Conservation (phyloP, 2,113 vertebrate genomes). For the Dunckerocampus dactyliophorus region DNA sequence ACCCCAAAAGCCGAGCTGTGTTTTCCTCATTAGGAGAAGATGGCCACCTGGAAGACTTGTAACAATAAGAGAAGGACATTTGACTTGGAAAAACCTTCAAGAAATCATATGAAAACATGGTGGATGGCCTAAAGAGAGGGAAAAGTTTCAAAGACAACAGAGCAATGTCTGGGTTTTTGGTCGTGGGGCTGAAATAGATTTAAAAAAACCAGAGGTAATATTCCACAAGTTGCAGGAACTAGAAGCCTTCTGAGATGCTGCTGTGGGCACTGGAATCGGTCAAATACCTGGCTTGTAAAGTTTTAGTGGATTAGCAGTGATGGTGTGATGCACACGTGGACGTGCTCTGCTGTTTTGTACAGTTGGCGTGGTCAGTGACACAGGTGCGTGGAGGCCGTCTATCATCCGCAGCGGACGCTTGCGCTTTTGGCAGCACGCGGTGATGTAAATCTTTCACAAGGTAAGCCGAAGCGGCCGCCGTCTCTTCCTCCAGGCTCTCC, state of each 20-base stretch:
- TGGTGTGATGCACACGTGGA: neutral
- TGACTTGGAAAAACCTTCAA: neutral
- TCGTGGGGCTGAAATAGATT: constrained; percentile 21
- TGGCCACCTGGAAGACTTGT: constrained; percentile 1
- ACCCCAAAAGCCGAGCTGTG: neutral
- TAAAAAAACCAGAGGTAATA: constrained; percentile 17
- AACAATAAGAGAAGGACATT: neutral
- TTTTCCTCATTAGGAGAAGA: neutral
- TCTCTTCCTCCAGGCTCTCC: neutral
- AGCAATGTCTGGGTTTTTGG: constrained; percentile 5
- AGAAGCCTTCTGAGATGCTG: constrained; percentile 2
- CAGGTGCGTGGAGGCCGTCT: neutral
- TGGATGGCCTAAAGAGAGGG: no score
- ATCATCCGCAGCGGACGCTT: neutral
- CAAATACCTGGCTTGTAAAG: constrained; percentile 14
- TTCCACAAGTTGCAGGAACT: constrained; percentile 21
- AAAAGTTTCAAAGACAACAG: neutral
- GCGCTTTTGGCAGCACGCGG: neutral
- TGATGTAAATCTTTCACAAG: neutral
- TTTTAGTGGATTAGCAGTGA: neutral
- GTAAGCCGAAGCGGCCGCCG: neutral
- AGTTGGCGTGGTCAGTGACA: neutral
- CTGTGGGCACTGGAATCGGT: neutral
- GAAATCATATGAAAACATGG: neutral
- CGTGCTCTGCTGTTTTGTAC: neutral